These are phyloP conservation scores for Acrocyrtus sp. DNA, from an alignment of 2,888 invertebrate genomes.

Conservation along the genomic window DNA sequence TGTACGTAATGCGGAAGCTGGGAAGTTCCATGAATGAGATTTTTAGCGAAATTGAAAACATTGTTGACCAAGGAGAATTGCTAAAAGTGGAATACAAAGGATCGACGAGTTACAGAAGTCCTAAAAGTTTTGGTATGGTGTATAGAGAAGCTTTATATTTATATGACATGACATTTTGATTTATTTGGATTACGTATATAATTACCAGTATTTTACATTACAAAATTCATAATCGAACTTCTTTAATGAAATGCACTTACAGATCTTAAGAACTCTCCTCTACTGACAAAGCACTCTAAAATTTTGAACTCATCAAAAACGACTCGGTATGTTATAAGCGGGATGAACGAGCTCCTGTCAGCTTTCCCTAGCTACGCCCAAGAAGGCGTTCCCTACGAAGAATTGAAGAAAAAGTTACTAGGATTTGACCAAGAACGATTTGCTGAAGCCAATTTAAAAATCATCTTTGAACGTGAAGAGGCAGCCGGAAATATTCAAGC, in stretches of 20 bases:
- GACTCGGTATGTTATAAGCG: conserved; percentile 72
- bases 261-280: conserved; percentile 63
- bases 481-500: conserved; percentile 40
- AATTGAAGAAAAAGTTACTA: conserved; percentile 74
- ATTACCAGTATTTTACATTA: conserved; percentile 2
- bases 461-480: conserved; percentile 55
- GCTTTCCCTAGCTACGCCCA: conserved; percentile 78
- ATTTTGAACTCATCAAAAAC: conserved; percentile 68
- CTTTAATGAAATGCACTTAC: too few species aligned
- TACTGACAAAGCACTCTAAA: conserved; percentile 69
- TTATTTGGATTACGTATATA: conserved; percentile 2
- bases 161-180: not conserved
- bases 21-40: conserved; percentile 58
- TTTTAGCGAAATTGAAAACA: conserved; percentile 75
- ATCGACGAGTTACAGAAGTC: conserved; percentile 85
- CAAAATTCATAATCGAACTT: conserved; percentile 74
- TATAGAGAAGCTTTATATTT: not conserved
- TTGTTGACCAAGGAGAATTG: conserved; percentile 79
- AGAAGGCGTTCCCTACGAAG: conserved; percentile 77
- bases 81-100: conserved; percentile 88
- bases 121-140: conserved; percentile 71
- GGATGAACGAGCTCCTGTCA: conserved; percentile 77
- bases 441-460: conserved; percentile 39
- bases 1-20: conserved; percentile 80
- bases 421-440: conserved; percentile 66